Conservation (phyloP, 2,888 invertebrate species). For the Phaonia tiefii region DNA sequence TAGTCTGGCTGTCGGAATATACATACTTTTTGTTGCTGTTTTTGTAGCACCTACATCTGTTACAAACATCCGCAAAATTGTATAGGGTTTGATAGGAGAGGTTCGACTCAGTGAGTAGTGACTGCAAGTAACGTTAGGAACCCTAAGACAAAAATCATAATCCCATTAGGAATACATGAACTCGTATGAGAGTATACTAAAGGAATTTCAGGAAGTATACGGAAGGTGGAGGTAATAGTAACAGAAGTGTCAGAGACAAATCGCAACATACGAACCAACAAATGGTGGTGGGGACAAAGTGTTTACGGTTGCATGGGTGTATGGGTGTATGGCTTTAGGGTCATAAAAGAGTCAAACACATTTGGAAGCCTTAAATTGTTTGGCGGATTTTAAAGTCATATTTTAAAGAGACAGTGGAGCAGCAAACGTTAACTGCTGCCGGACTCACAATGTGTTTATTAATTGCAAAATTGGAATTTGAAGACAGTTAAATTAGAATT, state of each 20-base stretch:
- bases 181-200: too few relatives aligned
- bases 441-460: too few relatives aligned
- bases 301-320: conserved; percentile 29
- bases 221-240: not conserved
- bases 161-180: conserved; percentile 59
- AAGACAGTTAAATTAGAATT: too few relatives aligned
- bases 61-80: too few relatives aligned
- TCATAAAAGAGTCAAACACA: conserved; percentile 49
- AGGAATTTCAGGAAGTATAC: too few relatives aligned
- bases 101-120: not conserved
- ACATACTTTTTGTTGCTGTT: too few relatives aligned
- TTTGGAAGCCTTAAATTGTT: conserved; percentile 39
- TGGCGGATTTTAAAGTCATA: not conserved
- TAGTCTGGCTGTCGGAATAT: conserved; percentile 37
- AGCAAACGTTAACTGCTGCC: too few relatives aligned
- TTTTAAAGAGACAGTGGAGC: not conserved
- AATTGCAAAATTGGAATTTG: too few relatives aligned
- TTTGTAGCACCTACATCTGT: conserved; percentile 44
- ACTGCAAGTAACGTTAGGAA: conserved; percentile 5
- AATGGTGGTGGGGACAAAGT: conserved; percentile 17
- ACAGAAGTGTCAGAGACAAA: not conserved
- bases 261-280: too few relatives aligned
- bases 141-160: conserved; percentile 44
- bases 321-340: conserved; percentile 31
- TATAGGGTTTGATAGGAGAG: too few relatives aligned